Conservation (phyloP, 2,113 vertebrate genomes). For the Pagrus major region DNA sequence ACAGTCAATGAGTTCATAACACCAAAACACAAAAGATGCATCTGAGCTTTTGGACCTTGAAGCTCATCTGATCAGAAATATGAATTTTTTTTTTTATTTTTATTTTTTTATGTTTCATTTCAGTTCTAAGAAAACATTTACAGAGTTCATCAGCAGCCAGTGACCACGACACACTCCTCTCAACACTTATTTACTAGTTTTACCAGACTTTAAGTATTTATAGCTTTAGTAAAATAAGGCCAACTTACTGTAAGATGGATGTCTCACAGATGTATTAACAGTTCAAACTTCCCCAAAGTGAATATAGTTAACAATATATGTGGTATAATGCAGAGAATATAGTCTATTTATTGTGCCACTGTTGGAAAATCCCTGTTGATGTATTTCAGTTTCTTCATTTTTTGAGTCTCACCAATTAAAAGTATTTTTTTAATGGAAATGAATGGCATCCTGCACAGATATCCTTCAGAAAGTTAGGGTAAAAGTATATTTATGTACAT, state of each 20-base stretch:
- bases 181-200: not conserved
- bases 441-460: constrained; percentile 9
- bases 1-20: constrained; percentile 24
- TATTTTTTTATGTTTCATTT: constrained; percentile 34
- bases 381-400: not conserved
- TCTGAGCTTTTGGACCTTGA: not conserved
- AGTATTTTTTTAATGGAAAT: not conserved
- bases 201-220: not conserved
- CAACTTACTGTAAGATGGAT: not conserved
- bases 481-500: constrained; percentile 12
- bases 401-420: not conserved
- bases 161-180: not conserved
- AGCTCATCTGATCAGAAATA: constrained; percentile 7
- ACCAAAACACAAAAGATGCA: not conserved
- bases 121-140: not conserved
- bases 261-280: constrained; percentile 6
- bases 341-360: not conserved
- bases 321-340: constrained; percentile 14
- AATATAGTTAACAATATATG: constrained; percentile 24
- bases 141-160: not conserved
- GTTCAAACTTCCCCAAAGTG: not conserved
- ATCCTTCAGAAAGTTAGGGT: not conserved
- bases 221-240: constrained; percentile 28
- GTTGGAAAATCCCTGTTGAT: not conserved
- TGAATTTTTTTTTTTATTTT: not conserved